Percentiles rank a stretch among this genome's conserved stretches.
Evolutionary conservation across 2,113 vertebrate species (phyloP).

Genomic region (Heterotilapia buettikoferi): DNA sequence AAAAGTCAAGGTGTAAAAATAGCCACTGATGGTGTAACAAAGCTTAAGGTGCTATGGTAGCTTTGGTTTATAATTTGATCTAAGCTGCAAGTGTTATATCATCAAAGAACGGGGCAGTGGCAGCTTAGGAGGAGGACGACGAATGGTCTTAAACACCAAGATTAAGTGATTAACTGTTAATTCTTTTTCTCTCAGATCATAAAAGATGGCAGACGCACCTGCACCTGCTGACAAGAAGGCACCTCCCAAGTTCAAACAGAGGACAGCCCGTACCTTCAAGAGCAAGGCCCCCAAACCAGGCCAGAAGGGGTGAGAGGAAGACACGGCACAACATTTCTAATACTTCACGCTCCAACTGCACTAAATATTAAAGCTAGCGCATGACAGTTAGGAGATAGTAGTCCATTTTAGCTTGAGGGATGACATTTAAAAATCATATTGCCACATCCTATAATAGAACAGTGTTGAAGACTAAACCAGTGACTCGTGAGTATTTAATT

Average conservation of each 20-base stretch:
- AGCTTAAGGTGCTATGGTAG: not conserved
- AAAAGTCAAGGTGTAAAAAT: constrained; percentile 36
- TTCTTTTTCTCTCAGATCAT: not conserved
- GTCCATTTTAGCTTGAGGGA: not conserved
- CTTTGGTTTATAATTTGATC: constrained; percentile 2
- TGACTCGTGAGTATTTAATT: not conserved
- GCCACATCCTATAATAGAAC: not conserved
- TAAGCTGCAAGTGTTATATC: constrained; percentile 20
- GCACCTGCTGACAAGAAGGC: constrained; percentile 51
- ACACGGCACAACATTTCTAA: not conserved
- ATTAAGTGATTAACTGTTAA: not conserved
- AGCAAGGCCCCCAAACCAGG: constrained; percentile 90
- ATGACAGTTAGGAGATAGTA: not conserved
- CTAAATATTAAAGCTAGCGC: not conserved
- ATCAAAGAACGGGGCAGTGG: not conserved
- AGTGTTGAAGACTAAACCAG: not conserved
- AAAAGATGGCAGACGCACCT: constrained; percentile 40
- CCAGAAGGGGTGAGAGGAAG: constrained; percentile 77
- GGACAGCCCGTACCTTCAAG: constrained; percentile 71
- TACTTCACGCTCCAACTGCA: not conserved
- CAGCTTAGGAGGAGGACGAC: not conserved
- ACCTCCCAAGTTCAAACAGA: constrained; percentile 70
- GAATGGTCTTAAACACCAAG: not conserved
- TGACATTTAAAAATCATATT: not conserved
- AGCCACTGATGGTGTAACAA: constrained; percentile 43